Conservation (phyloP, 2,888 invertebrate species). For the Stenchaetothrips biformis region DNA sequence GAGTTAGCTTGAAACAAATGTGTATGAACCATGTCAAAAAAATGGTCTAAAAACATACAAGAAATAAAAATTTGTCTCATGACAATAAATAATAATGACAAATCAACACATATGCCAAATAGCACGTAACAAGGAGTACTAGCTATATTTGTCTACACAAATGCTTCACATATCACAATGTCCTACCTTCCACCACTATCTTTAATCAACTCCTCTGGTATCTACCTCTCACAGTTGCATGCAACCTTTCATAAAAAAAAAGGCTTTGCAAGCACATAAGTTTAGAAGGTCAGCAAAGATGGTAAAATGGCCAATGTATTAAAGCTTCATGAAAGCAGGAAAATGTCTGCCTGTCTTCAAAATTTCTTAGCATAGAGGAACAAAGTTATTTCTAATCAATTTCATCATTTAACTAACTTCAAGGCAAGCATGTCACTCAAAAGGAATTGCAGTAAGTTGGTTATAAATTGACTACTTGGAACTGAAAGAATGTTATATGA, state of each 20-base stretch:
- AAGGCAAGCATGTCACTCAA: too few species aligned
- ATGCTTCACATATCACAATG: constrained; percentile 17
- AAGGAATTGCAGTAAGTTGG: too few species aligned
- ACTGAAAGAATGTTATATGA: too few species aligned
- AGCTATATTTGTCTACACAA: not conserved
- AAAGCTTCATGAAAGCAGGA: not conserved
- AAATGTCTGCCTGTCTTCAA: not conserved
- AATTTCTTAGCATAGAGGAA: not conserved
- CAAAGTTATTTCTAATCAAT: not conserved
- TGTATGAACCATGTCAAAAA: too few species aligned
- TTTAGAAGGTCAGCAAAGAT: too few species aligned
- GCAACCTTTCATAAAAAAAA: not conserved
- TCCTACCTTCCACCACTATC: not conserved
- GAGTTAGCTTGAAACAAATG: too few species aligned
- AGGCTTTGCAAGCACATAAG: not conserved
- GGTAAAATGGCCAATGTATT: not conserved
- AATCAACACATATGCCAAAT: not conserved
- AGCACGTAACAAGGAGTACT: not conserved
- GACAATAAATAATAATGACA: constrained; percentile 1
- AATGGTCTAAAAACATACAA: too few species aligned
- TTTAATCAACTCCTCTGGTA: too few species aligned
- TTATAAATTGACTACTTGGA: too few species aligned
- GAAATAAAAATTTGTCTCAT: not conserved
- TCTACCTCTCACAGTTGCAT: too few species aligned
- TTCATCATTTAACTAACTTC: too few species aligned